Base-by-base conservation (phyloP, 2,113 vertebrate genomes). In the Rhinoderma darwinii region DNA sequence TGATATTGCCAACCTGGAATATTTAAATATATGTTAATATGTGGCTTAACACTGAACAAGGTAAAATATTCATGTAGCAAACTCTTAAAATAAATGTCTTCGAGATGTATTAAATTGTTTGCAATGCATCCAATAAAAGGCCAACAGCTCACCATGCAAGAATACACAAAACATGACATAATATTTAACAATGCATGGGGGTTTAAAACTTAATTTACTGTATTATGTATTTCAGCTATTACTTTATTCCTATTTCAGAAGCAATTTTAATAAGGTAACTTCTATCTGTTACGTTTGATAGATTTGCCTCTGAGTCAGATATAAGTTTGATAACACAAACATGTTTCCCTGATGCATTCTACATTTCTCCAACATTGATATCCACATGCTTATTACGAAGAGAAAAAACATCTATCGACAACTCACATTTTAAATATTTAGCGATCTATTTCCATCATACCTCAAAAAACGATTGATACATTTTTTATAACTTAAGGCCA, bases 1-100 rank as follows among this genome's bases (percentile, higher is more conserved):
- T 75, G n/a, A 74, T 25, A 61, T 17, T 61, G 83, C 83, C 68
- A 84, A 59, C 35, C n/a, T 77, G 41, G 39, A 59, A 44, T 77
- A 66, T 76, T 61, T 61, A 35, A 76, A n/a, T 75, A 32, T 27
- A 76, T 77, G n/a, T 30, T 66, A 85, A 77, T 77, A 20, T 22
- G 25, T 47, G 75, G 54, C 73, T 47, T 85, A 85, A 66, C 37
- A 54, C 15, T 63, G 9, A 76, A 2, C 20, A 76, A 44, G 35
- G 20, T 84, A 27, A 54, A 73, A 72, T 54, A 51, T 11, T 47
- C 15, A 63, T 73, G 66, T 37, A n/a, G 20, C 30, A 56, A 39
- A 27, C 20, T 30, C 30, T 2, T 43, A 43, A 37, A 81, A 82
- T 41, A 54, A 18, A 51, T 54, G 39, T 18, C 0, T 66, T 18